Evolutionary conservation across 2,797 vertebrate species (phyloP).

Genomic region (Enoplosus armatus): DNA sequence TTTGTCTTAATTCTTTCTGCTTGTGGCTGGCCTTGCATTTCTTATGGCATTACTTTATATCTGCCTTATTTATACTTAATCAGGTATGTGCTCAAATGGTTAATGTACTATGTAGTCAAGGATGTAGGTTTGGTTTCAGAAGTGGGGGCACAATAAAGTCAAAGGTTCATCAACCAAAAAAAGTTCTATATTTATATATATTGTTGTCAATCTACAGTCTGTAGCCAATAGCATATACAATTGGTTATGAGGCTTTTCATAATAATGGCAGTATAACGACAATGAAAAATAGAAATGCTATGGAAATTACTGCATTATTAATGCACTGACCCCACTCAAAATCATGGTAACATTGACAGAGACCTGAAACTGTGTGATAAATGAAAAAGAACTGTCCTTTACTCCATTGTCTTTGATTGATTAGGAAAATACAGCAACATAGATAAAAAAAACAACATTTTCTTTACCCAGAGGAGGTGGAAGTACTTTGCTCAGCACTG

Average conservation of each 20-base stretch:
- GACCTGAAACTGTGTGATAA: neutral
- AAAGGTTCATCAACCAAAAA: neutral
- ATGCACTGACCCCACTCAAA: neutral
- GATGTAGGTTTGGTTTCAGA: neutral
- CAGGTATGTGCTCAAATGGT: neutral
- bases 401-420: neutral
- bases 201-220: neutral
- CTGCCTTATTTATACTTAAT: neutral
- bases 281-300: neutral
- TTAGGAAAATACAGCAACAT: neutral
- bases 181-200: neutral
- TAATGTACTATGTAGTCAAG: neutral
- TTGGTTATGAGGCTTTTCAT: neutral
- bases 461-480: neutral
- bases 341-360: neutral
- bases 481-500: neutral
- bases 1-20: conserved; percentile 11
- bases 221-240: neutral
- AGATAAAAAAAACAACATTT: neutral
- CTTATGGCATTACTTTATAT: neutral
- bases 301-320: neutral
- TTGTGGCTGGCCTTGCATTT: conserved; percentile 10
- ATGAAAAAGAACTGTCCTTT: neutral
- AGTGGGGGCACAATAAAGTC: neutral
- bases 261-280: neutral